Base-by-base conservation (phyloP, 2,113 vertebrate genomes). In the Carassius auratus region DNA sequence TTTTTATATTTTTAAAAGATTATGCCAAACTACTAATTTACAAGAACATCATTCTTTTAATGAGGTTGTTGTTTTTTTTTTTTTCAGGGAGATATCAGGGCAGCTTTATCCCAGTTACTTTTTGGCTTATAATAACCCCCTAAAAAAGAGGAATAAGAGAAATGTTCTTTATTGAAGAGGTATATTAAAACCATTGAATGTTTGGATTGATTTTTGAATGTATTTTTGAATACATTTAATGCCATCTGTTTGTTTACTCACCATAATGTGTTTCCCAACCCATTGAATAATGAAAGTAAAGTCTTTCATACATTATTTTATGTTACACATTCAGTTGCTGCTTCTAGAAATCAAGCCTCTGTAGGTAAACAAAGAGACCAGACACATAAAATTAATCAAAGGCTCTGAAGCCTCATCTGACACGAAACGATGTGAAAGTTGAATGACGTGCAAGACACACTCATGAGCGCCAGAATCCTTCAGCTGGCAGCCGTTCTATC, bases 401-500 rank as follows among this genome's bases (percentile, higher is more conserved):
- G 62, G 50, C 14, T 2, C 76, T 87, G 23, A 57, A 23, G 19
- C 68, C 36, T 75, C 33, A 79, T 66, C 42, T 75, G 76, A 23
- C 83, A 76, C 7, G 12, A 52, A 55, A 76, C 52, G 52, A 33
- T 23, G 68, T 30, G 30, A 79, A 91, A 87, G 84, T 68, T 87
- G 71, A 86, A 87, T 85, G 66, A 85, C 19, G 33, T 61, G 8
- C 36, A n/a, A 80, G 76, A 85, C 80, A 66, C 52, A 55, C 59
- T 38, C 50, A 6, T 81, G 30, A 42, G 10, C 21, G 23, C 14
- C 79, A 86, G n/a, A 61, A 45, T 36, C 38, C 36, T 73, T 78
- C 33, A 68, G 57, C 19, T 5, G 71, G 61, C 21, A 50, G 50
- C 30, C 33, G 5, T 23, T 61, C 9, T 7, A 57, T 86, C 68